Percentiles rank a stretch among this genome's conserved stretches.
These are phyloP conservation scores for Coracopsis vasa DNA, from an alignment of 2,113 vertebrate species.

Conservation along the genomic window DNA sequence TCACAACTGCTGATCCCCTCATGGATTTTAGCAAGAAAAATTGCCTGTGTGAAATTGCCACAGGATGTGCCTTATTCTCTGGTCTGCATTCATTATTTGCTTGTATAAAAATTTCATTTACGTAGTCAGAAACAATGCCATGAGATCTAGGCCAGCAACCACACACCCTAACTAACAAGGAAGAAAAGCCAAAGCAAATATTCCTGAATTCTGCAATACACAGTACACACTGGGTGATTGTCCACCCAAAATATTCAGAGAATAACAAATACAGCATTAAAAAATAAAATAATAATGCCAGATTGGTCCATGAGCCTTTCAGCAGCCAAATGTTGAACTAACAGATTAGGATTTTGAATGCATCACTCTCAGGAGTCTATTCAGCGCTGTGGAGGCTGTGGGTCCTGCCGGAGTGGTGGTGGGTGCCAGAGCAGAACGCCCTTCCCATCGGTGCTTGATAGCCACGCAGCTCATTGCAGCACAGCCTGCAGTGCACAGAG, in stretches of 20 bases:
- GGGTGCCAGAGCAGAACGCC: background rate
- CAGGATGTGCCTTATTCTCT: constrained; percentile 54
- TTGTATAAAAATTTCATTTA: constrained; percentile 42
- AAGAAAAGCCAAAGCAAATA: constrained; percentile 61
- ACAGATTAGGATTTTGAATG: background rate
- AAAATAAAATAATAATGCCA: background rate
- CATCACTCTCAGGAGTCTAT: rapidly evolving
- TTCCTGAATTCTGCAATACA: constrained; percentile 17
- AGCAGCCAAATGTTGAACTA: background rate
- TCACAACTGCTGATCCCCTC: background rate
- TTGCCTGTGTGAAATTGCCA: constrained; percentile 36
- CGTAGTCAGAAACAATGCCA: constrained; percentile 52
- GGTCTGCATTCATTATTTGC: constrained; percentile 40
- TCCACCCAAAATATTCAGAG: background rate
- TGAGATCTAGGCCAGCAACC: constrained; percentile 36
- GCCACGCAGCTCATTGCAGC: background rate
- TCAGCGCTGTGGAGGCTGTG: rapidly evolving
- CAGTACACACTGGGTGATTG: background rate
- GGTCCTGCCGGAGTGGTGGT: rapidly evolving
- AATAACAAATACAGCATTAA: background rate
- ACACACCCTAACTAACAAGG: background rate
- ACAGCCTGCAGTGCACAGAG: background rate
- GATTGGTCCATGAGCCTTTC: background rate
- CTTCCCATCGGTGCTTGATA: background rate
- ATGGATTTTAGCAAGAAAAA: constrained; percentile 8